These are phyloP conservation scores for Oceanites oceanicus DNA, from an alignment of 2,113 vertebrate species.

Conservation along the genomic window DNA sequence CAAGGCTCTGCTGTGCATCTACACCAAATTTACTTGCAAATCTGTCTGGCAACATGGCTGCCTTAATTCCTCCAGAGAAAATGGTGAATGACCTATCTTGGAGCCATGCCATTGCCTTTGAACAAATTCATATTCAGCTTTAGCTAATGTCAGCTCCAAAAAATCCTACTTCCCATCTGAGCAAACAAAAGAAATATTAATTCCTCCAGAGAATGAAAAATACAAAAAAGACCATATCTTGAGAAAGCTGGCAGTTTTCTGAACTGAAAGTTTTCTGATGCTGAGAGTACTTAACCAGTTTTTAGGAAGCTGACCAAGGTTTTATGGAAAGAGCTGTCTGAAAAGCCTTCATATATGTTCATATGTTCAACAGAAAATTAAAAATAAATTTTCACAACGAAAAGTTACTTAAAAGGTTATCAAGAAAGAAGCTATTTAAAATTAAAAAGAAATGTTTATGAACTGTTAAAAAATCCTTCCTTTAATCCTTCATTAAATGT, in stretches of 20 bases:
- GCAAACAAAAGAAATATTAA: background rate
- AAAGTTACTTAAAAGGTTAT: background rate
- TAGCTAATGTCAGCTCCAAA: background rate
- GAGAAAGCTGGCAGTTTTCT: background rate
- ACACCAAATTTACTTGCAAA: background rate
- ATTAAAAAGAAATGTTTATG: background rate
- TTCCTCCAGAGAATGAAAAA: background rate
- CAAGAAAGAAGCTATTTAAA: background rate
- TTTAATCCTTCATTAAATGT: background rate
- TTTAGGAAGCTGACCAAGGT: background rate
- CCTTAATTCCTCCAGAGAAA: background rate
- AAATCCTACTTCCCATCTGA: background rate
- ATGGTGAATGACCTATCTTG: background rate
- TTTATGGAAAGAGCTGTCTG: background rate
- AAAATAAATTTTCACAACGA: background rate
- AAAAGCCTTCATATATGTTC: background rate
- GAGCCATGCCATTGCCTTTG: background rate
- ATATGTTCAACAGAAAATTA: background rate
- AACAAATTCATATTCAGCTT: background rate
- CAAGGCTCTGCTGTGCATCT: background rate
- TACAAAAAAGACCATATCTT: background rate
- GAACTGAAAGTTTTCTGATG: background rate
- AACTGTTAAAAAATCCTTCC: background rate
- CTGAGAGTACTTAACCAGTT: background rate
- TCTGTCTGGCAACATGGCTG: background rate